Evolutionary conservation across 1,140 invertebrate species (phyloP).

Genomic region (Eumaeus atala): DNA sequence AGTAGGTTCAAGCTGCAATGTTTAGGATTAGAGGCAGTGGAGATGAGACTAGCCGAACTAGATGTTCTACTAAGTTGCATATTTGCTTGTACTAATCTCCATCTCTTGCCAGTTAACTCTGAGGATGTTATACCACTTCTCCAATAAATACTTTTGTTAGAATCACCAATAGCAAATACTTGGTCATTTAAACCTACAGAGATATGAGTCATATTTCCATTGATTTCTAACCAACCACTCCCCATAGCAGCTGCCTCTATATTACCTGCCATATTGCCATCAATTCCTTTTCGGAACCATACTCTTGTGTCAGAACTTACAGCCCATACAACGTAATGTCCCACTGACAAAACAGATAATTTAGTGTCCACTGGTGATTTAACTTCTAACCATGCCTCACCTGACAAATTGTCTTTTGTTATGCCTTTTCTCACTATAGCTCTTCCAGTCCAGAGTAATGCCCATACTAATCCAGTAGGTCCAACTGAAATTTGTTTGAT

Average conservation of each 20-base stretch:
- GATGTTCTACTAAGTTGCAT: slow-evolving; percentile 86
- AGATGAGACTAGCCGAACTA: slow-evolving; percentile 78
- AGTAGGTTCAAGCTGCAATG: slow-evolving; percentile 66
- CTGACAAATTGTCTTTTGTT: slow-evolving; percentile 82
- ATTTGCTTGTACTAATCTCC: slow-evolving; percentile 84
- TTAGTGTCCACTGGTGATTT: slow-evolving; percentile 79
- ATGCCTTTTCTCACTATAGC: slow-evolving; percentile 86
- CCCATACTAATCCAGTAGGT: slow-evolving; percentile 89
- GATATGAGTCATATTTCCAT: slow-evolving; percentile 86
- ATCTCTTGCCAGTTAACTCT: slow-evolving; percentile 91
- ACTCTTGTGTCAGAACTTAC: slow-evolving; percentile 87
- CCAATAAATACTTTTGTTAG: slow-evolving; percentile 85
- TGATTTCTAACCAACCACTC: slow-evolving; percentile 88
- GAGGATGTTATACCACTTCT: slow-evolving; percentile 83
- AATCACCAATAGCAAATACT: slow-evolving; percentile 76
- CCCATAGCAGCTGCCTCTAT: slow-evolving; percentile 83
- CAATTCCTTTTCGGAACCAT: slow-evolving; percentile 92
- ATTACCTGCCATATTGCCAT: slow-evolving; percentile 79
- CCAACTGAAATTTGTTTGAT: slow-evolving; percentile 89
- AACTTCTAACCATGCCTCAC: slow-evolving; percentile 87
- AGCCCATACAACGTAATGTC: slow-evolving; percentile 90
- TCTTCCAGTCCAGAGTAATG: slow-evolving; percentile 86
- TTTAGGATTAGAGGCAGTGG: slow-evolving; percentile 60
- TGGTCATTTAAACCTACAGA: slow-evolving; percentile 92
- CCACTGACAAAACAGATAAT: slow-evolving; percentile 86